phyloP scores from a whole-genome alignment of 2,888 invertebrate genomes.

The Halocaridina rubra region DNA sequence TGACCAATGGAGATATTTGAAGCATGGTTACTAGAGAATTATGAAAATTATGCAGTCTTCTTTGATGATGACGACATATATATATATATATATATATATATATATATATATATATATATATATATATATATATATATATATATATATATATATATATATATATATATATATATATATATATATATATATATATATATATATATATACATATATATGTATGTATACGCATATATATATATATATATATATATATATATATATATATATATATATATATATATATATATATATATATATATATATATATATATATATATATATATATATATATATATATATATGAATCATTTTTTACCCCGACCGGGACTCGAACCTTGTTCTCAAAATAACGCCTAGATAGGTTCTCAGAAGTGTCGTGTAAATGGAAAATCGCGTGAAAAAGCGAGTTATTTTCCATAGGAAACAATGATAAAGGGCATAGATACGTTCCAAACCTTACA shows the following conservation, averaged over 20 bases:
- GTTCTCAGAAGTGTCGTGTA: no score
- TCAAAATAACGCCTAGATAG: no score
- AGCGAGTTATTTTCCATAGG: no score
- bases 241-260: slow-evolving; percentile 26
- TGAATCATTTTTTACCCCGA: no score
- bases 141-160: slow-evolving; percentile 32
- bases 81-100: slow-evolving; percentile 23
- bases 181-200: slow-evolving; percentile 29
- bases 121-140: slow-evolving; percentile 28
- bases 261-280: neutral
- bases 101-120: slow-evolving; percentile 31
- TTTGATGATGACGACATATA: neutral
- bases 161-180: slow-evolving; percentile 27
- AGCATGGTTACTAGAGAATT: neutral
- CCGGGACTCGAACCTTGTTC: no score
- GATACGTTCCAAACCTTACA: no score
- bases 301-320: slow-evolving; percentile 9
- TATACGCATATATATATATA: slow-evolving; percentile 28
- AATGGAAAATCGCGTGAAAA: no score
- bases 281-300: neutral
- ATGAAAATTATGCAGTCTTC: neutral
- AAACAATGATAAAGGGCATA: no score
- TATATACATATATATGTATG: slow-evolving; percentile 27
- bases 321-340: neutral
- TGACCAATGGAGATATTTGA: neutral